Conservation (phyloP, 2,113 vertebrate species). For the Sigmodon hispidus region DNA sequence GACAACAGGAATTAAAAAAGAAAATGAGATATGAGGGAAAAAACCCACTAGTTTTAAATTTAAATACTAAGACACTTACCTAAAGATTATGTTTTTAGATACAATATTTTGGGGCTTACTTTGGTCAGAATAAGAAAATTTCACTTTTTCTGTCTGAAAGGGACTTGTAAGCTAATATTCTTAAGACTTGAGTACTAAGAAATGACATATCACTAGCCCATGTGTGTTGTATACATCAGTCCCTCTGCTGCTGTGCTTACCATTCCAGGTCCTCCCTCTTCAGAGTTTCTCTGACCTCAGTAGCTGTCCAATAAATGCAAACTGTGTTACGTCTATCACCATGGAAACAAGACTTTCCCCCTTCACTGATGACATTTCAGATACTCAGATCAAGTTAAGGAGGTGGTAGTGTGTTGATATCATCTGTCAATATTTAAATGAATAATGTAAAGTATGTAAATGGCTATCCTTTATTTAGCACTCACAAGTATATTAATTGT, state of each 20-base stretch:
- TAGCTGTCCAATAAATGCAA: not conserved
- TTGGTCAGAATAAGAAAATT: not conserved
- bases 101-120: not conserved
- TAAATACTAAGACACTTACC: not conserved
- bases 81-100: slow-evolving; percentile 27
- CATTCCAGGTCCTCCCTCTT: not conserved
- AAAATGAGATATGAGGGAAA: not conserved
- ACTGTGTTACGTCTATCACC: not conserved
- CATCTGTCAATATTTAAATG: not conserved
- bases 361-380: not conserved
- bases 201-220: not conserved
- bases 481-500: not conserved
- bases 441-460: not conserved
- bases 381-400: not conserved
- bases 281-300: not conserved
- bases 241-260: no score
- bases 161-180: not conserved
- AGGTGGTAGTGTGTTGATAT: not conserved
- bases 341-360: not conserved
- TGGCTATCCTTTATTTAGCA: not conserved
- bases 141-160: not conserved
- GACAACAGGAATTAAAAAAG: not conserved
- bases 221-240: accelerated
- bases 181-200: not conserved
- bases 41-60: not conserved